Evolutionary conservation across 2,888 invertebrate genomes (phyloP), one percentile per base, ranked within the genome.

Genomic region (Parnassius mnemosyne): DNA sequence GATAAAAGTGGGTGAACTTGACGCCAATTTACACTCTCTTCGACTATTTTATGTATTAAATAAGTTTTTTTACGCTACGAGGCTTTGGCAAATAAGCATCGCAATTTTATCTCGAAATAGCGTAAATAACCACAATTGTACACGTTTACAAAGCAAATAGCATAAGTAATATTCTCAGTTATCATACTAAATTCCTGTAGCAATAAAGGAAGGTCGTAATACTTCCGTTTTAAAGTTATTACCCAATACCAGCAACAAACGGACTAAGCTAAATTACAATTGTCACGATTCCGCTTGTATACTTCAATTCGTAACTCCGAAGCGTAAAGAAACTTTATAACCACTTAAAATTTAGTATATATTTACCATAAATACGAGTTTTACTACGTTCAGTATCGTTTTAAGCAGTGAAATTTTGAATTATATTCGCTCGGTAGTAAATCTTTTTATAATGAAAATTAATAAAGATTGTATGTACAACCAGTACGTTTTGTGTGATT

Each of bases 291-390:
- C 57, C 53, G 57, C 57, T 52, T 42, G 57, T 57, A 47, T 57
- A 53, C 49, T 43, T 42, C 52, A 61, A 61, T 57, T 57, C 57
- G 61, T 57, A 53, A 57, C 61, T 53, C 34, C 46, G 12, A 57
- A 61, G 25, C 53, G 34, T 56, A 53, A 53, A 61, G 56, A 53
- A 61, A 57, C 47, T 61, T 61, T 61, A 61, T 47, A 61, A 57
- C 61, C 57, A 57, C 56, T 61, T 61, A 47, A 47, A 61, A n/a
- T 61, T 61, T 56, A 46, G 53, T 61, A 61, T 61, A 42, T 47
- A 53, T 53, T 57, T 20, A 25, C 61, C 25, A 53, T 61, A 61
- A 61, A 53, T 47, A 53, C 42, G 46, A 3, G 10, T 57, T 61
- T 61, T 57, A 57, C 20, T 50, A 42, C 13, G 1, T 47, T 47